Evolutionary conservation across 2,797 vertebrate species (phyloP).

Genomic region (Oreochromis mossambicus): DNA sequence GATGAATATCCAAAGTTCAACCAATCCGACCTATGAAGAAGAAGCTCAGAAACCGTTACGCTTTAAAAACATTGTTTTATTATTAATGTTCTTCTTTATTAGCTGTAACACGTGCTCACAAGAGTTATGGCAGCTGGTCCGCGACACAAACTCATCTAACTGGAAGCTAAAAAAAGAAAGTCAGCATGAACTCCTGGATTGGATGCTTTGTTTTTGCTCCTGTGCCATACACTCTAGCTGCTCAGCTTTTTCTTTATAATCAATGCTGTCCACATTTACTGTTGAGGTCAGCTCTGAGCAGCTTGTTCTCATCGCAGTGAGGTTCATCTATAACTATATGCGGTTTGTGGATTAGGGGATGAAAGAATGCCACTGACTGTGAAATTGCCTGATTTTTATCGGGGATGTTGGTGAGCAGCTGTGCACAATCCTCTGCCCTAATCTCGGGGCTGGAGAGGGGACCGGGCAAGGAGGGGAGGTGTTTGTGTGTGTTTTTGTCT

Average conservation of each 20-base stretch:
- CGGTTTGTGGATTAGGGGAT: slow-evolving; percentile 74
- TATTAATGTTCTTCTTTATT: not conserved
- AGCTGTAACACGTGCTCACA: not conserved
- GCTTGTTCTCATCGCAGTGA: slow-evolving; percentile 54
- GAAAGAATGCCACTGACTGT: slow-evolving; percentile 80
- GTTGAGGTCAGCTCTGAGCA: slow-evolving; percentile 41
- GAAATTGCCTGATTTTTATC: slow-evolving; percentile 83
- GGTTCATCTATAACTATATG: slow-evolving; percentile 72
- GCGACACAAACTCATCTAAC: not conserved
- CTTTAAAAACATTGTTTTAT: not conserved
- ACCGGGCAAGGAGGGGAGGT: slow-evolving; percentile 21
- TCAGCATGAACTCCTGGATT: slow-evolving; percentile 3
- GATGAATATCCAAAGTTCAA: not conserved
- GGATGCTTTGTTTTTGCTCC: not conserved
- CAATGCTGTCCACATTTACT: slow-evolving; percentile 46
- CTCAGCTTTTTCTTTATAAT: slow-evolving; percentile 24
- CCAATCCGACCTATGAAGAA: not conserved
- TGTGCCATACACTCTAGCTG: not conserved
- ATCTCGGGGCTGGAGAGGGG: slow-evolving; percentile 64
- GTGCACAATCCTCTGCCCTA: slow-evolving; percentile 77
- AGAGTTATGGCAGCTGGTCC: not conserved
- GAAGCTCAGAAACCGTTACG: not conserved
- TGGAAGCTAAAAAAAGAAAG: not conserved
- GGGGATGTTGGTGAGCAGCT: slow-evolving; percentile 75
- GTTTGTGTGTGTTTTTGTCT: not conserved